Evolutionary conservation across 2,797 vertebrate species (phyloP).

Genomic region (Alcedo atthis): DNA sequence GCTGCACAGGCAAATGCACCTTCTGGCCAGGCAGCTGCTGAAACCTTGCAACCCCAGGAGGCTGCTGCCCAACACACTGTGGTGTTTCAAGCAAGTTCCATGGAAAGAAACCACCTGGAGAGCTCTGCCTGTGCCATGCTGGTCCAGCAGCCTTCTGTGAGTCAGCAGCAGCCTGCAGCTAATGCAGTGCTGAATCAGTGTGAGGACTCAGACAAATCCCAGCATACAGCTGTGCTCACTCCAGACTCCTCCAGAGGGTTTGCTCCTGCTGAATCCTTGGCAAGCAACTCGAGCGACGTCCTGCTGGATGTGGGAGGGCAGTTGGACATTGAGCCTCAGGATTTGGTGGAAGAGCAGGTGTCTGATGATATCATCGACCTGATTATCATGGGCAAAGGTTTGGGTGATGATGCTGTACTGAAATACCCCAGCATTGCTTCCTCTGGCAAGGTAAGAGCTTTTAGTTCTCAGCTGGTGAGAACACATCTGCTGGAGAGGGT

Average conservation of each 20-base stretch:
- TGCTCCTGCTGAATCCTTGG: constrained; percentile 17
- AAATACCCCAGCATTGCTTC: constrained; percentile 5
- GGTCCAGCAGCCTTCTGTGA: constrained; percentile 41
- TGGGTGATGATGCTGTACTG: background rate
- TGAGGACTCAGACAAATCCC: constrained; percentile 32
- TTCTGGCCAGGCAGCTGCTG: constrained; percentile 38
- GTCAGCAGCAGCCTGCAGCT: constrained; percentile 44
- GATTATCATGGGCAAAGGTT: constrained; percentile 27
- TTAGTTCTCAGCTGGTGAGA: background rate
- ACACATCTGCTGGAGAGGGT: background rate
- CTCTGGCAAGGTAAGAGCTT: constrained; percentile 58
- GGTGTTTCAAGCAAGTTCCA: background rate
- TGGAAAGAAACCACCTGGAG: constrained; percentile 32
- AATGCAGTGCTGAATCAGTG: constrained; percentile 17
- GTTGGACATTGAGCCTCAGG: background rate
- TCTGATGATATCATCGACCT: constrained; percentile 68
- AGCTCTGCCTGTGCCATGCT: background rate
- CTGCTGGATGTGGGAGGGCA: constrained; percentile 41
- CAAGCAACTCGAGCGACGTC: background rate
- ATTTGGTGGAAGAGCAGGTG: constrained; percentile 22
- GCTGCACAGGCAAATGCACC: constrained; percentile 19
- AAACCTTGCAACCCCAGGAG: constrained; percentile 55
- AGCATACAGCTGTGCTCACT: constrained; percentile 66
- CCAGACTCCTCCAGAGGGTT: constrained; percentile 58
- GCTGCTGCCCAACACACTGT: background rate